phyloP scores from a whole-genome alignment of 2,113 vertebrate genomes.

The Lepisosteus osseus region DNA sequence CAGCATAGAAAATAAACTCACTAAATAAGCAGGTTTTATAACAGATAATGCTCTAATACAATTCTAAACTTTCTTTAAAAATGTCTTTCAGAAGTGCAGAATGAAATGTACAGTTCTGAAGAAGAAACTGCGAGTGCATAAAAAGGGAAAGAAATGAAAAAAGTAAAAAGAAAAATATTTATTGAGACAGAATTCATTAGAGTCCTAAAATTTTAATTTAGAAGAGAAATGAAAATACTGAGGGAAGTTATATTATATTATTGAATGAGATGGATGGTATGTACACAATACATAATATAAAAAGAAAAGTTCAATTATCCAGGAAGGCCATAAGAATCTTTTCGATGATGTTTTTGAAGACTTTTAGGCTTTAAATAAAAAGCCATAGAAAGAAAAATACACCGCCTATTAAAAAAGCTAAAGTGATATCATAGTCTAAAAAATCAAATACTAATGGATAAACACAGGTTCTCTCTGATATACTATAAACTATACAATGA shows the following conservation, averaged over 20 bases:
- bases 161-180: conserved; percentile 8
- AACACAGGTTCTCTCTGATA: no score
- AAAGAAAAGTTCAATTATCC: conserved; percentile 13
- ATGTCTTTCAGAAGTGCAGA: background rate
- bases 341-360: background rate
- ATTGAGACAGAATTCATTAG: background rate
- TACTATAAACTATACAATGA: no score
- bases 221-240: background rate
- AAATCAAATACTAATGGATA: no score
- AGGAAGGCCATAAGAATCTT: conserved; percentile 5
- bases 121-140: background rate
- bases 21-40: no score
- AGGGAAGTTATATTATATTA: background rate
- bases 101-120: background rate
- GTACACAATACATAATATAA: conserved; percentile 1
- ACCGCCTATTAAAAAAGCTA: no score
- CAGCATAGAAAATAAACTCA: no score
- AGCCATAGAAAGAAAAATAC: no score
- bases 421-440: no score
- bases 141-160: conserved; percentile 7
- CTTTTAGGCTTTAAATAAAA: background rate
- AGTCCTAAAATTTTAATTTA: conserved; percentile 3
- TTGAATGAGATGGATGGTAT: conserved; percentile 14
- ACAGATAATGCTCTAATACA: no score
- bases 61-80: no score